These are phyloP conservation scores for Pheosia gnoma DNA, from an alignment of 2,888 invertebrate genomes.

Conservation along the genomic window DNA sequence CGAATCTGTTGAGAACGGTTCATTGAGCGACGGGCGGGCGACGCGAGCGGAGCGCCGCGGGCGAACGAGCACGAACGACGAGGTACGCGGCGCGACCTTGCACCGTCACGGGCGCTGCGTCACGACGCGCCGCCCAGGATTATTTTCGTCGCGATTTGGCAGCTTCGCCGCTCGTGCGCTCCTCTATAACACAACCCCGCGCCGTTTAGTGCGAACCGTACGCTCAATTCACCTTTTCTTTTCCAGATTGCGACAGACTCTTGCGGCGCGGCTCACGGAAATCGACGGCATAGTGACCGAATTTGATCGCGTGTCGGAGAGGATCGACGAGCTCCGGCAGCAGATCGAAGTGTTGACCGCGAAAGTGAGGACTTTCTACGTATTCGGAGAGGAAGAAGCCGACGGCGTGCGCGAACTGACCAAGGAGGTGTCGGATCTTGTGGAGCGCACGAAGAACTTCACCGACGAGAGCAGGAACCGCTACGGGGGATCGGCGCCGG, in stretches of 20 bases:
- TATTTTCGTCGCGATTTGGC: slow-evolving; percentile 82
- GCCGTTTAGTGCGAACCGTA: slow-evolving; percentile 50
- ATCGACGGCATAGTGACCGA: slow-evolving; percentile 89
- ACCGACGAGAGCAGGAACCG: slow-evolving; percentile 84
- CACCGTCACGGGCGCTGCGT: slow-evolving; percentile 72
- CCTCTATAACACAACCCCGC: slow-evolving; percentile 53
- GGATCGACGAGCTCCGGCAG: slow-evolving; percentile 87
- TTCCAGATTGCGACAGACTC: slow-evolving; percentile 91
- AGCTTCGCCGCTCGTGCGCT: slow-evolving; percentile 62
- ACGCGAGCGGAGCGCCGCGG: slow-evolving; percentile 79
- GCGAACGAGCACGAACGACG: slow-evolving; percentile 76
- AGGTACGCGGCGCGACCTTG: slow-evolving; percentile 77
- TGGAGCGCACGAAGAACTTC: slow-evolving; percentile 83
- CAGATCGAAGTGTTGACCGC: slow-evolving; percentile 87
- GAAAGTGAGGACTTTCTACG: slow-evolving; percentile 89
- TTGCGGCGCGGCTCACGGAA: slow-evolving; percentile 90
- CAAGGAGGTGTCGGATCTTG: slow-evolving; percentile 82
- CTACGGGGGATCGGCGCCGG: slow-evolving; percentile 87
- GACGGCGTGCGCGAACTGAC: slow-evolving; percentile 84
- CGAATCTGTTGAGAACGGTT: slow-evolving; percentile 70
- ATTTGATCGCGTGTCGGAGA: slow-evolving; percentile 89
- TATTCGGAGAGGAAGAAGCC: slow-evolving; percentile 89
- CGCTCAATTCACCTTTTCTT: slow-evolving; percentile 57
- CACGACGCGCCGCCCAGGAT: slow-evolving; percentile 69
- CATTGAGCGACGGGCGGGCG: slow-evolving; percentile 82